phyloP scores from a whole-genome alignment of 2,797 vertebrate genomes.

The Rhinatrema bivittatum region DNA sequence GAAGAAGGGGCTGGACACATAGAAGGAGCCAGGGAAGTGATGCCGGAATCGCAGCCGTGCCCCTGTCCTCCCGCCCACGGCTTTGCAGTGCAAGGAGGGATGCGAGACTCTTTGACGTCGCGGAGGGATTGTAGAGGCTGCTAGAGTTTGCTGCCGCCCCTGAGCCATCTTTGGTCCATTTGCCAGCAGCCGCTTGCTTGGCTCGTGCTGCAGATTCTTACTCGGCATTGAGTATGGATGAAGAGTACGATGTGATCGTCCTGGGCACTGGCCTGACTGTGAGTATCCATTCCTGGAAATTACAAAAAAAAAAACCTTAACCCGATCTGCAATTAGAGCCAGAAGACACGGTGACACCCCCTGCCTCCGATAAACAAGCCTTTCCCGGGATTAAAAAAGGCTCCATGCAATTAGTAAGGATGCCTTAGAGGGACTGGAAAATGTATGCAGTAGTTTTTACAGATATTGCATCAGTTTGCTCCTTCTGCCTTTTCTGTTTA shows the following conservation, averaged over 20 bases:
- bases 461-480: too few relatives aligned
- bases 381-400: too few relatives aligned
- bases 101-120: conserved; percentile 57
- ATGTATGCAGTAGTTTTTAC: too few relatives aligned
- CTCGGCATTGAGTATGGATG: conserved; percentile 69
- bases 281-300: too few relatives aligned
- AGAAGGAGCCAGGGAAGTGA: background rate
- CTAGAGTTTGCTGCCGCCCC: conserved; percentile 7
- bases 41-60: background rate
- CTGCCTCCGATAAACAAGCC: too few relatives aligned
- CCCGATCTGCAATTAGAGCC: too few relatives aligned
- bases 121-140: conserved; percentile 23
- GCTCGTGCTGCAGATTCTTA: background rate
- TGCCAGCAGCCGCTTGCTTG: conserved; percentile 34
- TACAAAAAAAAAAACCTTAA: too few relatives aligned
- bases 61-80: background rate
- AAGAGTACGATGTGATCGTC: conserved; percentile 93
- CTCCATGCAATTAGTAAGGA: too few relatives aligned
- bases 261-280: conserved; percentile 87
- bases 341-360: too few relatives aligned
- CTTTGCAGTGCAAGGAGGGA: background rate
- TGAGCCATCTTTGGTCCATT: conserved; percentile 76
- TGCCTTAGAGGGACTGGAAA: too few relatives aligned
- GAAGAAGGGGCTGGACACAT: conserved; percentile 8
- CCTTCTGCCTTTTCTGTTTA: too few relatives aligned